These are phyloP conservation scores for Hyphantria cunea DNA, from an alignment of 1,140 invertebrate genomes.

Conservation along the genomic window DNA sequence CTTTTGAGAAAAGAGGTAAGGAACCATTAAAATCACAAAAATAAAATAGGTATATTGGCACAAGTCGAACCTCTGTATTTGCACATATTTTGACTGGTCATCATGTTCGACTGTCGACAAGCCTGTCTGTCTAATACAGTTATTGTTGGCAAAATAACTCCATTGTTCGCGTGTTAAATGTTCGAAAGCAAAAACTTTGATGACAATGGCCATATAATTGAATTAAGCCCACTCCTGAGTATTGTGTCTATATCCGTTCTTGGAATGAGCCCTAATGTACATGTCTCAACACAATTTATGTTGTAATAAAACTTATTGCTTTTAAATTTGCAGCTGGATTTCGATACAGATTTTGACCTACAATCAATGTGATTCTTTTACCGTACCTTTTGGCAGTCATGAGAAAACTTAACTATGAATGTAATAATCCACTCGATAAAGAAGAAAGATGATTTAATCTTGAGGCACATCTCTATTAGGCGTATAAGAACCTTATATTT, in stretches of 20 bases:
- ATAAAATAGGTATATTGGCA: too few species aligned
- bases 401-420: too few species aligned
- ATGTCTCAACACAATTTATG: background rate
- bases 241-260: slow-evolving; percentile 39
- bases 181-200: slow-evolving; percentile 54
- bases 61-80: slow-evolving; percentile 7
- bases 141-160: slow-evolving; percentile 78
- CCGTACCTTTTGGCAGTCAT: too few species aligned
- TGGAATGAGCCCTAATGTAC: slow-evolving; percentile 23
- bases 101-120: slow-evolving; percentile 41
- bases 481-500: too few species aligned
- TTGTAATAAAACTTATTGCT: slow-evolving; percentile 1
- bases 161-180: slow-evolving; percentile 60
- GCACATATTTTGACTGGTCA: slow-evolving; percentile 29
- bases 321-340: slow-evolving; percentile 13
- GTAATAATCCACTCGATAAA: too few species aligned
- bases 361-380: too few species aligned
- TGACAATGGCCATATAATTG: slow-evolving; percentile 65
- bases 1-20: too few species aligned
- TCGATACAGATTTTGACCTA: too few species aligned
- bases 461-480: too few species aligned
- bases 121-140: slow-evolving; percentile 47
- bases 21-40: too few species aligned
- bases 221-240: slow-evolving; percentile 52
- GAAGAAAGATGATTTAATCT: too few species aligned